Base-by-base conservation (phyloP, 2,888 invertebrate genomes). In the Crioceris asparagi region DNA sequence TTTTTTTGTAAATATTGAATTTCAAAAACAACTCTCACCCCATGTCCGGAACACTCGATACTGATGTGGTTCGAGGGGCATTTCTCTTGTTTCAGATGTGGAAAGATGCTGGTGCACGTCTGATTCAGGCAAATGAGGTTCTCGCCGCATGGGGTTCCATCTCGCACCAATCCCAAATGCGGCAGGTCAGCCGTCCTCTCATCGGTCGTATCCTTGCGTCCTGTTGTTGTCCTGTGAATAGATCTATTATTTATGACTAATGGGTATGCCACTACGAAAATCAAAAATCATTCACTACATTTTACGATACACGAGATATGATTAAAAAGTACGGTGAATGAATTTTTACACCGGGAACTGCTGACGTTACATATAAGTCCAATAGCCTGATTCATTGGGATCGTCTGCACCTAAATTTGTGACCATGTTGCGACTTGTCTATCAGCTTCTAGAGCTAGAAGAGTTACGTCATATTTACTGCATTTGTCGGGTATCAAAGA, bases 81-180 rank as follows among this genome's bases (percentile, higher is more conserved):
- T 62, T 81, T 83, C 49, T 80, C 82, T 67, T 81, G 81, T 67
- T 85, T 86, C 49, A 88, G 75, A 67, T 80, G 79, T 12, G 84
- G 83, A 67, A 82, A 84, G 54, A 88, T 75, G 62, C 81, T 85
- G 44, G 82, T 78, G 68, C 94, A 96, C 35, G 87, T 84, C 68
- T 91, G 90, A 73, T 92, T 91, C 55, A 92, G 76, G 73, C 96
- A 97, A 55, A 96, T 84, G 66, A 85, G 75, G 68, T 86, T 83
- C 59, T 87, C 83, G 6, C 90, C 92, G 66, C 96, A 96, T 26
- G 86, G 84, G 11, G 94, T 92, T 15, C 96, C 96, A 65, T 96
- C 93, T 50, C 79, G 75, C 38, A 94, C 93, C 54, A 96, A 71
- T 2, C 93, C 94, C 58, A 86, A 72, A n/a, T 79, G 79, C 10